phyloP scores from a whole-genome alignment of 2,113 vertebrate species.

The Oryzias celebensis region DNA sequence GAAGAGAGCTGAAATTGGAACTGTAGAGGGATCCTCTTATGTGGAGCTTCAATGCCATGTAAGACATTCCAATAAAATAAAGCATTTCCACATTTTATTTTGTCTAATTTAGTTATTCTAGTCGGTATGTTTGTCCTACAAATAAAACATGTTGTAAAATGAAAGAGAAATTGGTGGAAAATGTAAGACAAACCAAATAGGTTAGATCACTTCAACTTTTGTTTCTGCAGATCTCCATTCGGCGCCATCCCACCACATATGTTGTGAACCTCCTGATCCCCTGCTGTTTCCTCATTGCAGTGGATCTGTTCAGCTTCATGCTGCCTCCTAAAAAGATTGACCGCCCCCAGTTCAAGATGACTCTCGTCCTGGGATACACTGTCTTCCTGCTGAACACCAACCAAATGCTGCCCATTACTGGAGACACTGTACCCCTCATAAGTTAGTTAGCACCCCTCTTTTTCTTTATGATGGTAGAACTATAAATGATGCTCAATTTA shows the following conservation, averaged over 20 bases:
- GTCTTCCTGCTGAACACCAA: constrained; percentile 82
- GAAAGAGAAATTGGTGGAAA: too few species aligned
- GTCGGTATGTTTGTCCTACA: not conserved
- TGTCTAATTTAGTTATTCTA: not conserved
- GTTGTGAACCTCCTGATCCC: constrained; percentile 79
- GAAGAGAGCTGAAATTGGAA: not conserved
- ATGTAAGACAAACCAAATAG: not conserved
- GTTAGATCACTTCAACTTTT: not conserved
- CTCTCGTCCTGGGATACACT: constrained; percentile 80
- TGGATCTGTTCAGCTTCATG: constrained; percentile 80
- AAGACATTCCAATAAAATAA: not conserved
- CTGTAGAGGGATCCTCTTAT: accelerated
- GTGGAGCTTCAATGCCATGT: constrained; percentile 45
- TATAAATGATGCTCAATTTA: not conserved
- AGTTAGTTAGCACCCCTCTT: constrained; percentile 46
- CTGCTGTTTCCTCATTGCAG: constrained; percentile 75
- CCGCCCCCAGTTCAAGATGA: constrained; percentile 79
- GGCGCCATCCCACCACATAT: constrained; percentile 66
- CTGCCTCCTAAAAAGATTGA: constrained; percentile 71
- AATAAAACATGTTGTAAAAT: not conserved
- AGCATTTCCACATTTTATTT: not conserved
- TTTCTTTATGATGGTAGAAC: not conserved
- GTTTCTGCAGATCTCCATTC: constrained; percentile 45
- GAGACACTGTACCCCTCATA: constrained; percentile 68
- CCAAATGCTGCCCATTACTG: constrained; percentile 74